Percentiles rank a stretch among this genome's conserved stretches.
Conservation (phyloP, 1,140 invertebrate genomes). For the Pemphigus obesinymphae region DNA sequence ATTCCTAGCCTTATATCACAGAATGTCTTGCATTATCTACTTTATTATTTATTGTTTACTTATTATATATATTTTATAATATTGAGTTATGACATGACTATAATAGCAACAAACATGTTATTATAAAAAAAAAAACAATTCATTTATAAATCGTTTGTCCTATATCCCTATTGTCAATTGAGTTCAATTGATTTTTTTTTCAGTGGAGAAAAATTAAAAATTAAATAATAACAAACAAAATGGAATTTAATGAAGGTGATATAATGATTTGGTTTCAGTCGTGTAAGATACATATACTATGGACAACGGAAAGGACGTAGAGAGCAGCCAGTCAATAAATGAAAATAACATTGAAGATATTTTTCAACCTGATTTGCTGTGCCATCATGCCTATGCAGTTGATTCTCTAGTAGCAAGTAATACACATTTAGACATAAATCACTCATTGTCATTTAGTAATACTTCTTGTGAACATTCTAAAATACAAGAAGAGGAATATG, state of each 20-base stretch:
- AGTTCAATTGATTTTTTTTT: constrained; percentile 28
- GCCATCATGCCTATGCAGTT: not conserved
- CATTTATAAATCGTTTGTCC: not conserved
- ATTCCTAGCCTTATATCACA: too few relatives aligned
- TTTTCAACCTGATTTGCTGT: constrained; percentile 24
- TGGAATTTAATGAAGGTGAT: constrained; percentile 31
- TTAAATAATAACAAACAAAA: constrained; percentile 15
- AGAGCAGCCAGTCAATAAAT: constrained; percentile 1
- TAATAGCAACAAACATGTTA: not conserved
- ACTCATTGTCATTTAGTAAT: not conserved
- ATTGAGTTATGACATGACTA: not conserved
- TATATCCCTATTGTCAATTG: constrained; percentile 18
- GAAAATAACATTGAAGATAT: not conserved
- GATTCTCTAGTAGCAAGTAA: constrained; percentile 23
- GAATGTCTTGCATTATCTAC: too few relatives aligned
- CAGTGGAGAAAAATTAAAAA: constrained; percentile 23
- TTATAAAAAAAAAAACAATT: not conserved
- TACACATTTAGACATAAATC: constrained; percentile 4
- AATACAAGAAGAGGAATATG: constrained; percentile 26
- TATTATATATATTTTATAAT: not conserved
- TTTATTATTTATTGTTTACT: too few relatives aligned
- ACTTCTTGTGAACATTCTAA: constrained; percentile 5
- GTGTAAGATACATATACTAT: constrained; percentile 28
- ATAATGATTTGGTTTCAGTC: constrained; percentile 38
- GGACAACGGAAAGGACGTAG: constrained; percentile 23